A percentile compares a stretch with the other conserved stretches of the same genome.
These are phyloP conservation scores for Koerneria pararmatus DNA, from an alignment of 2,888 invertebrate species.

Conservation along the genomic window DNA sequence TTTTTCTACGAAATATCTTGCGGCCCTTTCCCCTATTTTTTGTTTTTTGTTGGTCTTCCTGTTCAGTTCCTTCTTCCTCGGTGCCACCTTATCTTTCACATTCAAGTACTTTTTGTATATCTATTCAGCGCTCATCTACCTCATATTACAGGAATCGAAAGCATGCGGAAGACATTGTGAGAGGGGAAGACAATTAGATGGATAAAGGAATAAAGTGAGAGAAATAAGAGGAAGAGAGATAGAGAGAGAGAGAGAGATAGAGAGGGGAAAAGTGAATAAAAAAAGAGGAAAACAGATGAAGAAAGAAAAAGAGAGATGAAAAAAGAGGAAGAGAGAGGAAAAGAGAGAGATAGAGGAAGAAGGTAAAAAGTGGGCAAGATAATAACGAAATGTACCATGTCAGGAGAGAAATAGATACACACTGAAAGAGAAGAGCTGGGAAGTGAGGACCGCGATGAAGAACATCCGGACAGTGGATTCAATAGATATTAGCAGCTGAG, in stretches of 20 bases:
- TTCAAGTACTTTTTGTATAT: constrained; percentile 4
- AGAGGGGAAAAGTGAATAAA: background rate
- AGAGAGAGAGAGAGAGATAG: background rate
- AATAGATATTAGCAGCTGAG: too few species aligned
- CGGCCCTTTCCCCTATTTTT: background rate
- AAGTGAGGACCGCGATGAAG: too few species aligned
- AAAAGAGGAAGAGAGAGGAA: background rate
- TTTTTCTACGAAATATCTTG: background rate
- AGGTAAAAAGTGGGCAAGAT: background rate
- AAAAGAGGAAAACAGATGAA: background rate
- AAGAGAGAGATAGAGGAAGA: background rate
- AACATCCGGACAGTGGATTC: too few species aligned
- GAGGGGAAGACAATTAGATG: background rate
- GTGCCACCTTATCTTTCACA: constrained; percentile 8
- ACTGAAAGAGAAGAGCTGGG: background rate
- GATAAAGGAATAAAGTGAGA: background rate
- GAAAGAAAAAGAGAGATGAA: background rate
- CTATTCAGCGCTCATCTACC: background rate
- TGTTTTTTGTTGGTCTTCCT: constrained; percentile 7
- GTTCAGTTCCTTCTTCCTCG: constrained; percentile 13
- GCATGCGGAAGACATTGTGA: background rate
- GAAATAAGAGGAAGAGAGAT: background rate
- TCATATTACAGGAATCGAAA: background rate
- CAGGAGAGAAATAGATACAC: background rate
- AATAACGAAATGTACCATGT: background rate